These are phyloP conservation scores for Cylas formicarius DNA, from an alignment of 1,140 invertebrate genomes.

Conservation along the genomic window DNA sequence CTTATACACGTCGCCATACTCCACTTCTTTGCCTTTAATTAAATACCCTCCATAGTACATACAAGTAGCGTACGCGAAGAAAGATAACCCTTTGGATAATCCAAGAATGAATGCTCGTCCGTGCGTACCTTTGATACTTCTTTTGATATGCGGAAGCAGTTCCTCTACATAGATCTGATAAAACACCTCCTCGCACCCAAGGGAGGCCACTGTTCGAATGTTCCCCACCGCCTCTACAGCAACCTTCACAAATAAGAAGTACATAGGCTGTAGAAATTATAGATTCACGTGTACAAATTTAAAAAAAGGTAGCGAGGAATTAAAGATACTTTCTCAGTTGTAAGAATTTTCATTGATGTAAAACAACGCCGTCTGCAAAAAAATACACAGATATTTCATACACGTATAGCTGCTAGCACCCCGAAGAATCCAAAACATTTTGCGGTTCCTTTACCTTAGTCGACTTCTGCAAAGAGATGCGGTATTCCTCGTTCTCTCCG, in stretches of 20 bases:
- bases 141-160: conserved; percentile 45
- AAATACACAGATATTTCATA: too few relatives aligned
- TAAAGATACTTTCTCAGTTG: too few relatives aligned
- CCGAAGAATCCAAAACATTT: too few relatives aligned
- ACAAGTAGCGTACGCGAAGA: conserved; percentile 72
- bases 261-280: too few relatives aligned
- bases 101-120: conserved; percentile 68
- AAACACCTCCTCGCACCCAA: conserved; percentile 63
- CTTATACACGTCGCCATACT: conserved; percentile 76
- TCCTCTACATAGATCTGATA: conserved; percentile 52
- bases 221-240: conserved; percentile 75
- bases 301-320: too few relatives aligned
- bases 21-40: conserved; percentile 55
- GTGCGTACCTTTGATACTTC: conserved; percentile 54
- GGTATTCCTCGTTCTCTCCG: conserved; percentile 35
- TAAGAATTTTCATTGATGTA: too few relatives aligned
- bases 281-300: too few relatives aligned
- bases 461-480: conserved; percentile 46
- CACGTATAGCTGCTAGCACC: too few relatives aligned
- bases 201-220: conserved; percentile 69
- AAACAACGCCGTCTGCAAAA: background rate
- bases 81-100: conserved; percentile 64
- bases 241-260: conserved; percentile 42
- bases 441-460: conserved; percentile 43
- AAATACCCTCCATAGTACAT: conserved; percentile 77